phyloP scores from a whole-genome alignment of 2,888 invertebrate genomes.

The Carcina quercana region DNA sequence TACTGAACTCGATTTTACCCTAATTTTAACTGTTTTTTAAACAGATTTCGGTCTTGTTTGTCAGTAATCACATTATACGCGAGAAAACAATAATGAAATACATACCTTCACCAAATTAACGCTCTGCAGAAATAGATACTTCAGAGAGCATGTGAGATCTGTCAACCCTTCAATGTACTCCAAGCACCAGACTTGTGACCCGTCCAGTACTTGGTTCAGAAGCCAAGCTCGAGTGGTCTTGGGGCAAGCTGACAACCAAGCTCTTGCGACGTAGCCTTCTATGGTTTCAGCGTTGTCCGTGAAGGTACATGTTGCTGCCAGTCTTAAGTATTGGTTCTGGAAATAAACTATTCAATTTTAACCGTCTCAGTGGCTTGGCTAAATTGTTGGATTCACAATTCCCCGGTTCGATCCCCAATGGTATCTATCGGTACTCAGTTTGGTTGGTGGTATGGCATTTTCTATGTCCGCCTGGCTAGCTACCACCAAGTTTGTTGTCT shows the following conservation, averaged over 20 bases:
- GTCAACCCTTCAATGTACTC: conserved; percentile 36
- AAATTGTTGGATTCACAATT: not conserved
- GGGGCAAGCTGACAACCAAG: conserved; percentile 43
- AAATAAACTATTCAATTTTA: conserved; percentile 20
- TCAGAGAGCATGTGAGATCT: conserved; percentile 29
- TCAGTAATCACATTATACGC: no score
- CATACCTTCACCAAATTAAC: conserved; percentile 35
- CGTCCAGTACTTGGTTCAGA: conserved; percentile 19
- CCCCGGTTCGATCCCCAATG: not conserved
- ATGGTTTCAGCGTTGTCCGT: conserved; percentile 21
- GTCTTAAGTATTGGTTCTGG: conserved; percentile 38
- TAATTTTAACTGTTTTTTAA: no score
- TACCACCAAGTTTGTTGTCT: no score
- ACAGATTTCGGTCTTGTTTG: no score
- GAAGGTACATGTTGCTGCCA: conserved; percentile 38
- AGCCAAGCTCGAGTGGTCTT: conserved; percentile 17
- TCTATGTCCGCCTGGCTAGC: no score
- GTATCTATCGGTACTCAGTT: no score
- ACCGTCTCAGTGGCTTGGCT: not conserved
- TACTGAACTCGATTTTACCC: no score
- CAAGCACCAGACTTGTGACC: conserved; percentile 33
- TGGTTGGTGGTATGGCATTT: no score
- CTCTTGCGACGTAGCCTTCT: conserved; percentile 27
- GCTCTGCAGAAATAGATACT: conserved; percentile 23
- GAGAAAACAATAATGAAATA: no score